Percentiles rank a stretch among this genome's conserved stretches.
phyloP scores from a whole-genome alignment of 2,888 invertebrate genomes.

The Parnassius mnemosyne region DNA sequence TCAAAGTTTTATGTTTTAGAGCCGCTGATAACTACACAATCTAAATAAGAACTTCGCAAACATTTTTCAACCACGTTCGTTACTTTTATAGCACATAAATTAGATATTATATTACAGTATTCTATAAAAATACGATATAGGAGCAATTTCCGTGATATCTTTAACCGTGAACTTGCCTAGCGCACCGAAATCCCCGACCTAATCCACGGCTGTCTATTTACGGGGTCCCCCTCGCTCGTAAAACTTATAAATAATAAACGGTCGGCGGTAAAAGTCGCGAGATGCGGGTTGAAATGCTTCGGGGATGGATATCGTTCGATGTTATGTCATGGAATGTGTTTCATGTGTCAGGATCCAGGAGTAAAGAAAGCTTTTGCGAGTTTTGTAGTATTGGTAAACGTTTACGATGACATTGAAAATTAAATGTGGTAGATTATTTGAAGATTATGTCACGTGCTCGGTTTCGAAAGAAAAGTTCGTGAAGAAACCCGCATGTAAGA shows the following conservation, averaged over 20 bases:
- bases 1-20: too few species aligned
- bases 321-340: conserved; percentile 18
- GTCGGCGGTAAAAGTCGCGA: conserved; percentile 22
- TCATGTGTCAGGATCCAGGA: not conserved
- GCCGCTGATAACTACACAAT: too few species aligned
- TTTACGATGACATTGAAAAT: conserved; percentile 6
- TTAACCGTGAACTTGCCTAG: conserved; percentile 48
- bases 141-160: conserved; percentile 11
- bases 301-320: conserved; percentile 12
- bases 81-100: not conserved
- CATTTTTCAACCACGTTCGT: not conserved
- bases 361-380: not conserved
- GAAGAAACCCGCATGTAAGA: too few species aligned
- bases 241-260: conserved; percentile 59
- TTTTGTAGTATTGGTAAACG: not conserved
- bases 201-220: conserved; percentile 44
- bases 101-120: too few species aligned
- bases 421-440: not conserved
- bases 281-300: conserved; percentile 7
- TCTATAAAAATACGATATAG: conserved; percentile 5
- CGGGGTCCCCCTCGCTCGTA: conserved; percentile 43
- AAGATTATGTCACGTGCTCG: too few species aligned
- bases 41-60: too few species aligned
- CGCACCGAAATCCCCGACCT: conserved; percentile 35
- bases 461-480: too few species aligned